Conservation (phyloP, 2,797 vertebrate genomes). For the Ptychadena robeensis region DNA sequence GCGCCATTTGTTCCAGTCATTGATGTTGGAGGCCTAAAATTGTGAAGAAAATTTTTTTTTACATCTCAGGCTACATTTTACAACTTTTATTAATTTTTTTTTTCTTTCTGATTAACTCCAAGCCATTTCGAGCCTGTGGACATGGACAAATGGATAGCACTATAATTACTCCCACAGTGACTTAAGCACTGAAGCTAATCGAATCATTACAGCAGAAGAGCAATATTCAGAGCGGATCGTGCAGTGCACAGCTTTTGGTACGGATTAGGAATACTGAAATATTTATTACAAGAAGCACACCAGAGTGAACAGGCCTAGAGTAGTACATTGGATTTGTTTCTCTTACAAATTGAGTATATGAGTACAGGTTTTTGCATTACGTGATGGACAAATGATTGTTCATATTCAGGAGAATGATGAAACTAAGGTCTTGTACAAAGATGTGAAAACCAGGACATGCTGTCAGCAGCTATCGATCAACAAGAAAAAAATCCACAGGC, state of each 20-base stretch:
- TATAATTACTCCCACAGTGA: not conserved
- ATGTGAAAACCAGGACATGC: too few relatives aligned
- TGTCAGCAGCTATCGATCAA: too few relatives aligned
- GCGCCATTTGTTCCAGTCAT: conserved; percentile 80
- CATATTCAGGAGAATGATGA: too few relatives aligned
- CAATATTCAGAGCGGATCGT: not conserved
- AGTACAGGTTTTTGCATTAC: too few relatives aligned
- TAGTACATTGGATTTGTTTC: not conserved
- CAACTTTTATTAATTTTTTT: too few relatives aligned
- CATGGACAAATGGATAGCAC: not conserved
- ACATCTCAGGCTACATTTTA: not conserved
- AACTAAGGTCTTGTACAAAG: too few relatives aligned
- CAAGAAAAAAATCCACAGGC: too few relatives aligned
- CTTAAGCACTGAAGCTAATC: not conserved
- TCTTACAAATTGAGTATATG: too few relatives aligned
- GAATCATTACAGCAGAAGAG: not conserved
- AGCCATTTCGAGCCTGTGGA: not conserved
- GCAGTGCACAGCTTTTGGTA: not conserved
- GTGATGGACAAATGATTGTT: too few relatives aligned
- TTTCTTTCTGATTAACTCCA: not conserved
- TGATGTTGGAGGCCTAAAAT: conserved; percentile 85
- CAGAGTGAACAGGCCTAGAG: not conserved
- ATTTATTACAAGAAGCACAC: not conserved
- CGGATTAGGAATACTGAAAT: not conserved
- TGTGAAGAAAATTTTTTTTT: not conserved